phyloP scores from a whole-genome alignment of 2,797 vertebrate genomes.

The Synanceia verrucosa region DNA sequence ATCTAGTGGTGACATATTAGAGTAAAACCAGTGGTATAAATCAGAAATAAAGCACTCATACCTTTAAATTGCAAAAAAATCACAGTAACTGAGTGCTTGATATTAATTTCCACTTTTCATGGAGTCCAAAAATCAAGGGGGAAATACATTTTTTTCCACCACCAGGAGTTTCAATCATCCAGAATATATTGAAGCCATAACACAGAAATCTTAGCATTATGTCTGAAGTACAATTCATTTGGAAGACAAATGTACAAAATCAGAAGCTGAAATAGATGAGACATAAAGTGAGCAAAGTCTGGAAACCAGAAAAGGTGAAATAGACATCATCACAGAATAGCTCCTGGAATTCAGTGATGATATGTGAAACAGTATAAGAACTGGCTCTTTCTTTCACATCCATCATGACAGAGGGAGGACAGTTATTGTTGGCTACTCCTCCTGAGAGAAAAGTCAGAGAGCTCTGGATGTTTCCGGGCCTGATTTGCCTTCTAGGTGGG shows the following conservation, averaged over 20 bases:
- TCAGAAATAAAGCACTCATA: too few relatives aligned
- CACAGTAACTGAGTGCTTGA: too few relatives aligned
- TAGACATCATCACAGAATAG: constrained; percentile 20
- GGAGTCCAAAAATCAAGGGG: too few relatives aligned
- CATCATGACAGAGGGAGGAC: not conserved
- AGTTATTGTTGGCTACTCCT: constrained; percentile 28
- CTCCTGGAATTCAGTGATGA: constrained; percentile 15
- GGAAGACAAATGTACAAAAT: not conserved
- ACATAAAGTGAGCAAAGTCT: not conserved
- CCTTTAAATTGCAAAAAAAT: too few relatives aligned
- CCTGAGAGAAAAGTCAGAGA: constrained; percentile 3
- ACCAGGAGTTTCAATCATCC: not conserved
- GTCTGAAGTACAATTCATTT: not conserved
- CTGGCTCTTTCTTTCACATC: constrained; percentile 3
- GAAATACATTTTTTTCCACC: too few relatives aligned
- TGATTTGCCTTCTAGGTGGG: constrained; percentile 24
- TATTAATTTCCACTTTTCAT: too few relatives aligned
- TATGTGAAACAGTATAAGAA: constrained; percentile 21
- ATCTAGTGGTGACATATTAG: too few relatives aligned
- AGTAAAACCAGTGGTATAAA: too few relatives aligned
- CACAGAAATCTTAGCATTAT: not conserved
- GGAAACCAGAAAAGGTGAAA: constrained; percentile 2
- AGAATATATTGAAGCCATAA: not conserved
- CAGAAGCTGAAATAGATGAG: not conserved
- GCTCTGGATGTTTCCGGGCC: constrained; percentile 13